A percentile compares a stretch with the other conserved stretches of the same genome.
Evolutionary conservation across 1,140 invertebrate species (phyloP).

Genomic region (Tachypleus tridentatus): DNA sequence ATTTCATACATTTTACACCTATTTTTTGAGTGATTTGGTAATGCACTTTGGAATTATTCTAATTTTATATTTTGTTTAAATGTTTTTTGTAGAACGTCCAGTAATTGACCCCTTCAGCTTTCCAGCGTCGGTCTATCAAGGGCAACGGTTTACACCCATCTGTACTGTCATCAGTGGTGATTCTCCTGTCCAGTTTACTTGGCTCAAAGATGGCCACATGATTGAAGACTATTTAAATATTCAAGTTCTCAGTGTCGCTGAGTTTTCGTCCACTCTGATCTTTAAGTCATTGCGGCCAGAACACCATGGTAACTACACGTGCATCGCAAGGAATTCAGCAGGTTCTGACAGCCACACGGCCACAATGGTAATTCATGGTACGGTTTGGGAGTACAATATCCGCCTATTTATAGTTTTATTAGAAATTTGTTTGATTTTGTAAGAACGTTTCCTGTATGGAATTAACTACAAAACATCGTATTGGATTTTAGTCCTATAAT

Average conservation of each 20-base stretch:
- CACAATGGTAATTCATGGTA: slow-evolving; percentile 50
- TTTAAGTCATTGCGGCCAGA: slow-evolving; percentile 25
- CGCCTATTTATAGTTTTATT: too few species aligned
- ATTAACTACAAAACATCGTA: too few species aligned
- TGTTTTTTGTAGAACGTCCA: slow-evolving; percentile 22
- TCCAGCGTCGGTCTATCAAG: slow-evolving; percentile 61
- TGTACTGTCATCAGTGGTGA: slow-evolving; percentile 72
- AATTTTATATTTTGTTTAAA: too few species aligned
- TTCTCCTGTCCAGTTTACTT: slow-evolving; percentile 40
- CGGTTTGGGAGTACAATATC: slow-evolving; percentile 17
- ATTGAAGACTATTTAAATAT: slow-evolving; percentile 16
- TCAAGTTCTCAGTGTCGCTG: slow-evolving; percentile 17
- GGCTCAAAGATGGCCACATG: slow-evolving; percentile 31
- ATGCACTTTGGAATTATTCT: too few species aligned
- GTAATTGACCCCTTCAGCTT: slow-evolving; percentile 36
- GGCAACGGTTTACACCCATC: slow-evolving; percentile 67
- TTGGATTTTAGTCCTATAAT: too few species aligned
- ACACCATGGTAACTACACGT: slow-evolving; percentile 62
- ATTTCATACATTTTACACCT: too few species aligned
- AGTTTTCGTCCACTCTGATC: slow-evolving; percentile 24
- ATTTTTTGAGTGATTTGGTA: too few species aligned
- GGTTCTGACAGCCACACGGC: slow-evolving; percentile 46
- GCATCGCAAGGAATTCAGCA: slow-evolving; percentile 52
- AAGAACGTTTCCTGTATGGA: too few species aligned
- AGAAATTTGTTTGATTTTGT: too few species aligned